Evolutionary conservation across 2,888 invertebrate species (phyloP).

Genomic region (Iselma pallidipennis): DNA sequence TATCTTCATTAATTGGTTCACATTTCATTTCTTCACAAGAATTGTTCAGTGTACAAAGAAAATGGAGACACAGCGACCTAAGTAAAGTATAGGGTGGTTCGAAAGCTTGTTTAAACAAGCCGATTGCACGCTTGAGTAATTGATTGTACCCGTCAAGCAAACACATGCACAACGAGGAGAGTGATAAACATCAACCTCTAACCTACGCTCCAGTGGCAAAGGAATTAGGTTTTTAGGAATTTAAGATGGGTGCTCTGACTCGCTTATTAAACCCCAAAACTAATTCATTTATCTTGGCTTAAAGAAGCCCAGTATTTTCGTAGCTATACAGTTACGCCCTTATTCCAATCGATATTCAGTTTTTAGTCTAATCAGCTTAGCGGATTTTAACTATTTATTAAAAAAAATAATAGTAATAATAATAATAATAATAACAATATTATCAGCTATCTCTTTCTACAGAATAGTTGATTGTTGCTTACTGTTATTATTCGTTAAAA

Average conservation of each 20-base stretch:
- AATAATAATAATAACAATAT: too few relatives aligned
- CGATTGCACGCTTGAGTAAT: slow-evolving; percentile 31
- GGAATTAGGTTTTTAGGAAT: slow-evolving; percentile 21
- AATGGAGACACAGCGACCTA: background rate
- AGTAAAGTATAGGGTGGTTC: slow-evolving; percentile 18
- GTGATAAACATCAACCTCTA: slow-evolving; percentile 31
- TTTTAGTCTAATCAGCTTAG: background rate
- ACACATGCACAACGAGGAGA: slow-evolving; percentile 29
- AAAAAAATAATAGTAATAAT: background rate
- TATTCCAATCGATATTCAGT: background rate
- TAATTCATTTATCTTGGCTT: slow-evolving; percentile 4
- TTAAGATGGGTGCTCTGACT: background rate
- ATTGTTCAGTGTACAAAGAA: slow-evolving; percentile 23
- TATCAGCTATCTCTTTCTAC: background rate
- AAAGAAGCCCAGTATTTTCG: background rate
- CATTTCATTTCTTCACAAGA: slow-evolving; percentile 23
- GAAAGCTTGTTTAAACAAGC: slow-evolving; percentile 30
- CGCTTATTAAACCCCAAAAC: slow-evolving; percentile 5
- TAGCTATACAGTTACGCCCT: background rate
- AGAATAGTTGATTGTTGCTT: background rate
- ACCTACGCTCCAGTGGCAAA: slow-evolving; percentile 19
- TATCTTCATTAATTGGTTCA: slow-evolving; percentile 31
- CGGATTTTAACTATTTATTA: background rate
- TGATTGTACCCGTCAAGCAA: slow-evolving; percentile 32
- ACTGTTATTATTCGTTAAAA: slow-evolving; percentile 18